Percentiles rank a stretch among this genome's conserved stretches.
Evolutionary conservation across 1,140 invertebrate species (phyloP).

Genomic region (Wasmannia auropunctata): DNA sequence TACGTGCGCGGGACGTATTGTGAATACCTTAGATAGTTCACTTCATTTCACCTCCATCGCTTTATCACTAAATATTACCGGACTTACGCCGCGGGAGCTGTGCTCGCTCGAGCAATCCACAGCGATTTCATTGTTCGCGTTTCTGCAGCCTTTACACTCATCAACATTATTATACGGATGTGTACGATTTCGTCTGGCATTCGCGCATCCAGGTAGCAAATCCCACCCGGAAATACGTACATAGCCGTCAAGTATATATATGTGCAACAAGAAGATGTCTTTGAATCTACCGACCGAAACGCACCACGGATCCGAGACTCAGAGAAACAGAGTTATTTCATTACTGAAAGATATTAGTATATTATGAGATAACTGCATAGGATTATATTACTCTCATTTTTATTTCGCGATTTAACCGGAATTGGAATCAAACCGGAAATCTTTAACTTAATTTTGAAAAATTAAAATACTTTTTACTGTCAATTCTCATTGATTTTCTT

Average conservation of each 20-base stretch:
- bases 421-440: neutral
- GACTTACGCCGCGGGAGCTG: constrained; percentile 53
- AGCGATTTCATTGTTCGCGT: constrained; percentile 67
- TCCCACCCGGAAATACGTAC: constrained; percentile 27
- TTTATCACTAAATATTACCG: constrained; percentile 70
- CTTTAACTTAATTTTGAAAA: neutral
- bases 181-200: neutral
- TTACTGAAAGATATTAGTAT: neutral
- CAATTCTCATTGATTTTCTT: neutral
- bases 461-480: neutral
- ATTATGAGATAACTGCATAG: neutral
- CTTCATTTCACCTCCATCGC: constrained; percentile 63
- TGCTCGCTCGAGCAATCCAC: constrained; percentile 38
- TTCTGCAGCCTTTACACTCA: constrained; percentile 45
- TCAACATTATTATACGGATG: constrained; percentile 46
- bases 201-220: neutral
- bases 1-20: constrained; percentile 57
- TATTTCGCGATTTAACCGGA: neutral
- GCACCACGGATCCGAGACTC: neutral
- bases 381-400: neutral
- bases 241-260: constrained; percentile 4
- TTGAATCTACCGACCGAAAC: neutral
- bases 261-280: neutral
- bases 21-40: constrained; percentile 70
- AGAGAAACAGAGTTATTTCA: neutral